Evolutionary conservation across 2,888 invertebrate species (phyloP).

Genomic region (Unio pictorum): DNA sequence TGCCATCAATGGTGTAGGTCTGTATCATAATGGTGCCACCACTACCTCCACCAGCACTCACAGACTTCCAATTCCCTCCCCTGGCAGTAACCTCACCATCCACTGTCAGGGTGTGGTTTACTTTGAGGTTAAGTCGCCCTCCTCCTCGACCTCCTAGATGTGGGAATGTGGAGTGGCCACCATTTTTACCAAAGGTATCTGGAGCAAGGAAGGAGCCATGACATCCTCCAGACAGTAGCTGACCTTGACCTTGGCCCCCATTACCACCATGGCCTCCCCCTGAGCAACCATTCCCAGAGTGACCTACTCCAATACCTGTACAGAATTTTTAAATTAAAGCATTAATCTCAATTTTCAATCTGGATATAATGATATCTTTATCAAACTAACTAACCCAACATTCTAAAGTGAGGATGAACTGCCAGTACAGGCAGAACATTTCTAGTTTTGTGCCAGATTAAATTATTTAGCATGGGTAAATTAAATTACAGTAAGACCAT

Average conservation of each 20-base stretch:
- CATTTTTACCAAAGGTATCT: constrained; percentile 50
- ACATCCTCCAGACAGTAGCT: constrained; percentile 30
- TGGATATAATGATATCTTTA: neutral
- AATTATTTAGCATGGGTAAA: too few species aligned
- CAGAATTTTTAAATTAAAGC: neutral
- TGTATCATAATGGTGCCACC: constrained; percentile 52
- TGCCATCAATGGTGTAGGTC: constrained; percentile 49
- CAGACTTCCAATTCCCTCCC: constrained; percentile 50
- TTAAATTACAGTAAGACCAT: too few species aligned
- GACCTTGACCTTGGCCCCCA: constrained; percentile 52
- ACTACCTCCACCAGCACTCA: constrained; percentile 54
- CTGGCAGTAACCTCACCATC: constrained; percentile 14
- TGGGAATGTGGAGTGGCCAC: constrained; percentile 54
- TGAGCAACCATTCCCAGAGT: constrained; percentile 35
- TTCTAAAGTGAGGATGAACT: too few species aligned
- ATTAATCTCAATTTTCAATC: neutral
- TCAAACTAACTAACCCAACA: neutral
- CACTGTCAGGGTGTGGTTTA: constrained; percentile 41
- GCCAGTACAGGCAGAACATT: too few species aligned
- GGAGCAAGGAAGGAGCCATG: constrained; percentile 51
- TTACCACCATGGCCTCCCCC: constrained; percentile 58
- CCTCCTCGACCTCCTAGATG: constrained; percentile 47
- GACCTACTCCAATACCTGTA: constrained; percentile 36
- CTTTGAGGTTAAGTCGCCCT: constrained; percentile 44
- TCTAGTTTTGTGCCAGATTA: too few species aligned